Evolutionary conservation across 2,797 vertebrate species (phyloP).

Genomic region (Tarsius wallacei): DNA sequence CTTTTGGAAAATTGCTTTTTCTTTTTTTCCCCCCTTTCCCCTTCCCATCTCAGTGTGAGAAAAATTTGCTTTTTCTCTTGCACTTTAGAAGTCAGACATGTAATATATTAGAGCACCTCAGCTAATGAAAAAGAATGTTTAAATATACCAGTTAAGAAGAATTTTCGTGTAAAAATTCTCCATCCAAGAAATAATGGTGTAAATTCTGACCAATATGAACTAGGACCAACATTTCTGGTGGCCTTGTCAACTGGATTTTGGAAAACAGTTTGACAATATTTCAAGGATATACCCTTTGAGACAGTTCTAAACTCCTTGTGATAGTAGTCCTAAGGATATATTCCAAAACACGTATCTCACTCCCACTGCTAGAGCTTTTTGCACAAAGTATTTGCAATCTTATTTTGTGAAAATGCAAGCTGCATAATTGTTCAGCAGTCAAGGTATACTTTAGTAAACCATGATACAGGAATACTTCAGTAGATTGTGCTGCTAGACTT

Average conservation of each 20-base stretch:
- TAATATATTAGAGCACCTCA: constrained; percentile 30
- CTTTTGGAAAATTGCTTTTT: constrained; percentile 17
- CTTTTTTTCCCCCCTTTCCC: not conserved
- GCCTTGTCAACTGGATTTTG: constrained; percentile 20
- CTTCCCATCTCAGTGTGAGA: not conserved
- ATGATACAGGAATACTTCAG: no score
- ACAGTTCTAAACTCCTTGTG: not conserved
- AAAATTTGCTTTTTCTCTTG: constrained; percentile 1
- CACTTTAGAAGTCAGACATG: constrained; percentile 63
- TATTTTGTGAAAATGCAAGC: constrained; percentile 7
- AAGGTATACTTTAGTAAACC: not conserved
- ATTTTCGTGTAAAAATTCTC: not conserved
- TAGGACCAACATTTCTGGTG: constrained; percentile 8
- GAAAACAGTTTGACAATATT: not conserved
- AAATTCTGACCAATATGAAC: constrained; percentile 59
- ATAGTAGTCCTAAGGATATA: not conserved
- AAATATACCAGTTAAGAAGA: constrained; percentile 28
- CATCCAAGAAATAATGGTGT: not conserved
- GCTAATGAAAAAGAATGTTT: constrained; percentile 41
- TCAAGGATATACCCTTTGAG: not conserved
- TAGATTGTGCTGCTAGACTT: no score
- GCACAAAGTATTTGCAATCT: constrained; percentile 37
- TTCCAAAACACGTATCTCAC: not conserved
- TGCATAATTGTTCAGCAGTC: not conserved
- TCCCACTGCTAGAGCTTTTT: not conserved